Evolutionary conservation across 2,888 invertebrate species (phyloP), one percentile per base, ranked within the genome.

Genomic region (Agrochola lota): DNA sequence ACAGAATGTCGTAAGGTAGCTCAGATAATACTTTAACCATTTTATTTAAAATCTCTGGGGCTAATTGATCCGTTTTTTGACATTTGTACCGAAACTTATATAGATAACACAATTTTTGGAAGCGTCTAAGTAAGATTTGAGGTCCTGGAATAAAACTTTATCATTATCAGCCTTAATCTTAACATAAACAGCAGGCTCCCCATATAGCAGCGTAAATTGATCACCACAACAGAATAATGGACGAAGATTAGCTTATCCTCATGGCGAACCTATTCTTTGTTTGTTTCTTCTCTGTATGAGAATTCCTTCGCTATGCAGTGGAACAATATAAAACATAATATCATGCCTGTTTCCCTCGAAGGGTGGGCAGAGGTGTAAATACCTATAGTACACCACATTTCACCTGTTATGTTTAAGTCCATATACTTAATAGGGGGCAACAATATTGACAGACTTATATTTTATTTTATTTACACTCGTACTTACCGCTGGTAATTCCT

Each of bases 101-200:
- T 94, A 93, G 6, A 93, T 91, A 0, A 92, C 93, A 1, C 95
- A 95, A 55, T 95, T 86, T 59, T 90, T 89, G 0, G 95, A 93
- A 1, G 89, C 87, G 69, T 95, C 94, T 49, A 95, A 78, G 79
- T 91, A 95, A 7, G 86, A 79, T 77, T 95, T 87, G 2, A 95
- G 84, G 23, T 93, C 93, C 94, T 95, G 83, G 20, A 90, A 91
- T 26, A n/a, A n/a, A 57, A 57, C 6, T 12, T 26, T 12, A 57
- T 12, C 1, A n/a, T 26, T 6, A 57, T n/a, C 12, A n/a, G n/a
- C 2, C 5, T n/a, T 3, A n/a, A 12, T 57, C n/a, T 57, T 57
- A n/a, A n/a, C n/a, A n/a, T n/a, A 57, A 57, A n/a, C 11, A 57
- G 11, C n/a, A 57, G 11, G n/a, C 11, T 57, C 11, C 11, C 11